Percentiles rank a stretch among this genome's conserved stretches.
Conservation (phyloP, 2,113 vertebrate species). For the Typhlomys cinereus region DNA sequence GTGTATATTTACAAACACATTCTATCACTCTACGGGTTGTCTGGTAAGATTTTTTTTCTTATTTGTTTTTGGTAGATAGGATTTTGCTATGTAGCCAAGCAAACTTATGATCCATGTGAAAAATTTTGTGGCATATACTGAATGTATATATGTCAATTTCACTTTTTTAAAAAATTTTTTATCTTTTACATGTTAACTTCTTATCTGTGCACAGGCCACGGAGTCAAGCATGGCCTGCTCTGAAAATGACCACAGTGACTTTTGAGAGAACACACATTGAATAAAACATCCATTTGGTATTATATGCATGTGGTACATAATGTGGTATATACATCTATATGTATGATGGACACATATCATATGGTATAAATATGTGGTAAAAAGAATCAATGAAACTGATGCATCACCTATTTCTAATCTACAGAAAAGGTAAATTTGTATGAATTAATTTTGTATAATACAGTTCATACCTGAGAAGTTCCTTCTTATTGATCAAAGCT, state of each 20-base stretch:
- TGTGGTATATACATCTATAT: too few species aligned
- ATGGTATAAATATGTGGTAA: not conserved
- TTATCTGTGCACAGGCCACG: not conserved
- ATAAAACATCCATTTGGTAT: not conserved
- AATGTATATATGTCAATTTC: too few species aligned
- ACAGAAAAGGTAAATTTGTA: not conserved
- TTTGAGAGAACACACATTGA: not conserved
- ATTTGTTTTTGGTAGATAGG: not conserved
- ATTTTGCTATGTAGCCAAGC: not conserved
- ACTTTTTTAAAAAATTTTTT: too few species aligned
- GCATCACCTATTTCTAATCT: not conserved
- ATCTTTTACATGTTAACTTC: not conserved
- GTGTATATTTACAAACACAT: too few species aligned
- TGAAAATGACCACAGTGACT: not conserved
- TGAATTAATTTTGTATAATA: not conserved
- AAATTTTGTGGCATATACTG: not conserved
- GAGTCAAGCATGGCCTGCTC: not conserved
- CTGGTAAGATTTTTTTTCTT: not conserved
- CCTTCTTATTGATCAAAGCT: constrained; percentile 98
- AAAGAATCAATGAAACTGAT: not conserved
- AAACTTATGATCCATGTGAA: not conserved
- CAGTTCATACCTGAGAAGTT: constrained; percentile 92
- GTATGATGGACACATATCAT: too few species aligned
- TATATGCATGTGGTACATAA: not conserved
- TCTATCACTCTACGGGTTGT: too few species aligned